phyloP scores from a whole-genome alignment of 2,888 invertebrate species.

The Papilio gigon region DNA sequence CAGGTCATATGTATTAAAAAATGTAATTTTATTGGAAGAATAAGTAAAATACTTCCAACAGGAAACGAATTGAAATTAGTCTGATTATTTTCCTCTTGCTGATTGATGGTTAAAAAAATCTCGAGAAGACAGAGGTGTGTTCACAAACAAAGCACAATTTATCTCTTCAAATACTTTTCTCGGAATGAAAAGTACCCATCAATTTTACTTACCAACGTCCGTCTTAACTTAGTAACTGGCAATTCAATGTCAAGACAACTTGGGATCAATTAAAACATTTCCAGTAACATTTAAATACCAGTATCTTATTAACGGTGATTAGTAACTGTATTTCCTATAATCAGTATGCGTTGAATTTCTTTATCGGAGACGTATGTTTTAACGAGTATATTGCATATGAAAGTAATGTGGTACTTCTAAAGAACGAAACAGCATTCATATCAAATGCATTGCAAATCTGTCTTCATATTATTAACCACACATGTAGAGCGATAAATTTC shows the following conservation, averaged over 20 bases:
- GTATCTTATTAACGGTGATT: constrained; percentile 21
- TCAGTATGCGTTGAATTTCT: background rate
- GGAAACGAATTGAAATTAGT: too few relatives aligned
- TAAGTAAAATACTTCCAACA: too few relatives aligned
- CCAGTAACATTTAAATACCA: constrained; percentile 23
- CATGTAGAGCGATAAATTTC: background rate
- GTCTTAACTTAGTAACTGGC: background rate
- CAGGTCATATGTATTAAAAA: background rate
- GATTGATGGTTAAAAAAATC: too few relatives aligned
- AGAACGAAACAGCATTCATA: background rate
- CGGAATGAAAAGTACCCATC: background rate
- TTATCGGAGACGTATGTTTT: background rate
- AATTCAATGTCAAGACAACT: background rate
- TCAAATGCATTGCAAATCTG: background rate
- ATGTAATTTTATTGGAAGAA: background rate
- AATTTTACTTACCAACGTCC: background rate
- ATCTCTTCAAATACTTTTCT: background rate
- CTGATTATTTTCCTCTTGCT: too few relatives aligned
- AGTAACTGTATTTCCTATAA: constrained; percentile 3
- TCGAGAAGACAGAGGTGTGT: too few relatives aligned
- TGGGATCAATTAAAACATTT: constrained; percentile 18
- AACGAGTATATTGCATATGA: background rate
- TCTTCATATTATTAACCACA: background rate
- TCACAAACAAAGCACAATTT: background rate
- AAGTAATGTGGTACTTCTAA: background rate